Percentiles rank a stretch among this genome's conserved stretches.
phyloP scores from a whole-genome alignment of 2,888 invertebrate species.

The Macaria notata region DNA sequence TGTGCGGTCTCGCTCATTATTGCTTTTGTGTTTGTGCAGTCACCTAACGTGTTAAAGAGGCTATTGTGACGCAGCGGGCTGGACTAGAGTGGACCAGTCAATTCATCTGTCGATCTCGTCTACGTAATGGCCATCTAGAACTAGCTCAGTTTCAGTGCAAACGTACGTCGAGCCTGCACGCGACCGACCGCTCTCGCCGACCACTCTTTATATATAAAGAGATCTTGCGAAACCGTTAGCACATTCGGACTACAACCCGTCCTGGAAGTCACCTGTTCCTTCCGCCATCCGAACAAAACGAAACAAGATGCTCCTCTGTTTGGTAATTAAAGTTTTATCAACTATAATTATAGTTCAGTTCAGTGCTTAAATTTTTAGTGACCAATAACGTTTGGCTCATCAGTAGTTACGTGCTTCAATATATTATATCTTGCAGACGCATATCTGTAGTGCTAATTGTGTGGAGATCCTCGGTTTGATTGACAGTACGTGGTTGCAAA shows the following conservation, averaged over 20 bases:
- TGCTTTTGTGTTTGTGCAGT: slow-evolving; percentile 9
- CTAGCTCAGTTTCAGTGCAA: slow-evolving; percentile 70
- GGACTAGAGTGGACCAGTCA: slow-evolving; percentile 49
- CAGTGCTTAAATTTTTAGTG: too few species aligned
- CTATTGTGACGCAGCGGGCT: slow-evolving; percentile 56
- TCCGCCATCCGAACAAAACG: slow-evolving; percentile 49
- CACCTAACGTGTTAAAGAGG: slow-evolving; percentile 10
- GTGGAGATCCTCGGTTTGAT: slow-evolving; percentile 9
- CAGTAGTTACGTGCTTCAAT: too few species aligned
- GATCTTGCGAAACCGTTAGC: slow-evolving; percentile 76
- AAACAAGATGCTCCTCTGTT: slow-evolving; percentile 57
- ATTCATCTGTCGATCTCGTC: slow-evolving; percentile 67
- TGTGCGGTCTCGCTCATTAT: slow-evolving; percentile 9
- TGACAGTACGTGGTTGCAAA: slow-evolving; percentile 24
- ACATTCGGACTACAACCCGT: slow-evolving; percentile 72
- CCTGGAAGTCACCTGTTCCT: slow-evolving; percentile 73
- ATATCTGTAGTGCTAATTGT: too few species aligned
- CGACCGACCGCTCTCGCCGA: slow-evolving; percentile 53
- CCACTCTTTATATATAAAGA: slow-evolving; percentile 72
- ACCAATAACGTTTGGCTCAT: too few species aligned
- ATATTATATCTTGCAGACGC: too few species aligned
- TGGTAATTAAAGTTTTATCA: slow-evolving; percentile 27
- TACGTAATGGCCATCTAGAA: slow-evolving; percentile 57
- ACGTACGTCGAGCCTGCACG: slow-evolving; percentile 53
- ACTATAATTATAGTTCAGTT: not conserved